These are phyloP conservation scores for Neodiprion fabricii DNA, from an alignment of 1,140 invertebrate genomes.

Conservation along the genomic window DNA sequence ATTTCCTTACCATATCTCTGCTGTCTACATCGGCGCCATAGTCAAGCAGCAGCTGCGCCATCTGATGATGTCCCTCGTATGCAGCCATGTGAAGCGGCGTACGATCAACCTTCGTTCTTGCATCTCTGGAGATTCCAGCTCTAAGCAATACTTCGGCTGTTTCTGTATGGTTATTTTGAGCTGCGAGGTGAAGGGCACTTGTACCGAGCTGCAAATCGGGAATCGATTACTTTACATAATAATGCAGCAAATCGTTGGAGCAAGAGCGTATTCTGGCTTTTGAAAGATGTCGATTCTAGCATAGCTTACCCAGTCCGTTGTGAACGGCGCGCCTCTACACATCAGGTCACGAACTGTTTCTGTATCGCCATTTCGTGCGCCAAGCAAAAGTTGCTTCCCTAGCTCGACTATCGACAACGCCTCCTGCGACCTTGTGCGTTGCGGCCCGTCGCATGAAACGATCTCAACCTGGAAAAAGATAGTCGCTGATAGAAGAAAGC, in stretches of 20 bases:
- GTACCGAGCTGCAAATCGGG: constrained; percentile 75
- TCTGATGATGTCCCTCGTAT: constrained; percentile 82
- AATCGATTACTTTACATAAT: constrained; percentile 2
- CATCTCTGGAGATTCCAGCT: constrained; percentile 86
- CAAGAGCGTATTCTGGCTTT: too few relatives aligned
- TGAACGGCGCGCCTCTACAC: constrained; percentile 87
- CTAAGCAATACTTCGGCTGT: constrained; percentile 83
- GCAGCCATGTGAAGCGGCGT: constrained; percentile 89
- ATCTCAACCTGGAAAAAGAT: constrained; percentile 46
- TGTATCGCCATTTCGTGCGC: constrained; percentile 79
- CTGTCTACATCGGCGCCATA: constrained; percentile 80
- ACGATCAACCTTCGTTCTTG: constrained; percentile 90
- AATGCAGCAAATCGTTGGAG: not conserved
- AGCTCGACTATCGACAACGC: constrained; percentile 70
- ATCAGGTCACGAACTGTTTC: constrained; percentile 81
- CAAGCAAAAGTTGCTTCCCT: constrained; percentile 82
- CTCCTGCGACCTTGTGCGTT: constrained; percentile 46
- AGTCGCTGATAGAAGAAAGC: not conserved
- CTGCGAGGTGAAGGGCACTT: constrained; percentile 87
- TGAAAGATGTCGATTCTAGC: too few relatives aligned
- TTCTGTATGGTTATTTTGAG: constrained; percentile 81
- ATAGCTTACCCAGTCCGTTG: constrained; percentile 83
- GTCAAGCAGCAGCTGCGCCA: constrained; percentile 79
- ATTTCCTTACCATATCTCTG: constrained; percentile 79
- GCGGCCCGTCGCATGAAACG: constrained; percentile 46